A percentile compares a stretch with the other conserved stretches of the same genome.
Evolutionary conservation across 2,113 vertebrate species (phyloP).

Genomic region (Solea senegalensis): DNA sequence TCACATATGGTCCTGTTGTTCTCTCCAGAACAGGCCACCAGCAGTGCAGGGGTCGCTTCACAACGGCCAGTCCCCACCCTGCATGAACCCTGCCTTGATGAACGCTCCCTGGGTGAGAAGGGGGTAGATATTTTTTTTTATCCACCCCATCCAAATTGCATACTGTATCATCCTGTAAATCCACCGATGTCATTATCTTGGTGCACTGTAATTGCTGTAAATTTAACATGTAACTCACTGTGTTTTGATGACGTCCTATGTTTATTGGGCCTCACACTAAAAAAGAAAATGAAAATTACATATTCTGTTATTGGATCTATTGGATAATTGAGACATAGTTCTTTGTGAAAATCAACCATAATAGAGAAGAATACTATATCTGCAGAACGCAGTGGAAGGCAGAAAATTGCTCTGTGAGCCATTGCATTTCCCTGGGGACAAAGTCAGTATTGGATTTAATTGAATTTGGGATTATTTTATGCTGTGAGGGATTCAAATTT

Average conservation of each 20-base stretch:
- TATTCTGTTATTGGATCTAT: no score
- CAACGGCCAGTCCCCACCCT: slow-evolving; percentile 74
- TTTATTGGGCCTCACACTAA: not conserved
- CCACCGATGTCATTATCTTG: not conserved
- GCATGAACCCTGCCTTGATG: slow-evolving; percentile 81
- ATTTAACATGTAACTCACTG: not conserved
- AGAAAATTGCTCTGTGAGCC: no score
- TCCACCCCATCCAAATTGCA: slow-evolving; percentile 24
- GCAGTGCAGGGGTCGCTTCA: slow-evolving; percentile 78
- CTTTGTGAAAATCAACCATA: no score
- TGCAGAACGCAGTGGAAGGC: no score
- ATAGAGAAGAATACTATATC: no score
- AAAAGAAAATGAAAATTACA: no score
- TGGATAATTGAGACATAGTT: no score
- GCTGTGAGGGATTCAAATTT: no score
- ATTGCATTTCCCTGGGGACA: no score
- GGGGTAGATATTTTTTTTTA: not conserved
- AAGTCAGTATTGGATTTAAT: no score
- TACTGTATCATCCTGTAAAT: not conserved
- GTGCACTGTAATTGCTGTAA: not conserved
- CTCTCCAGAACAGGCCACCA: slow-evolving; percentile 82
- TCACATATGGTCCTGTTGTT: slow-evolving; percentile 64
- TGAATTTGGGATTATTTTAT: no score
- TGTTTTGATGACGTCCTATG: not conserved
- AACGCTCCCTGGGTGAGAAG: slow-evolving; percentile 82